Evolutionary conservation across 1,140 invertebrate species (phyloP).

Genomic region (Lasaia peninsularis): DNA sequence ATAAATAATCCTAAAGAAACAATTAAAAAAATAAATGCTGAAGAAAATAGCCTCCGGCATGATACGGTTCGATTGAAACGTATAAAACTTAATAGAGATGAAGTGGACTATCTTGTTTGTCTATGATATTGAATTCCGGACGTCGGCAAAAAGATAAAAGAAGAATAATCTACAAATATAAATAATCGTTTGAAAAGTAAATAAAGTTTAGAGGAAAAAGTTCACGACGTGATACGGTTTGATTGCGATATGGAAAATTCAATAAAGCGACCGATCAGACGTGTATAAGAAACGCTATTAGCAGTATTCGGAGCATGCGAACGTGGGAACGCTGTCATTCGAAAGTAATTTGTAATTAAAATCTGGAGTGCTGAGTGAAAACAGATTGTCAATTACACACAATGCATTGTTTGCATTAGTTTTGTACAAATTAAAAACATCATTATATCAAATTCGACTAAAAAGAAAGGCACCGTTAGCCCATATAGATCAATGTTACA

Average conservation of each 20-base stretch:
- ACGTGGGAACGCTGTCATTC: slow-evolving; percentile 57
- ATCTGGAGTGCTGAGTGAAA: slow-evolving; percentile 38
- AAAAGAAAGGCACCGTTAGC: too few species aligned
- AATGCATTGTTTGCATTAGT: slow-evolving; percentile 24
- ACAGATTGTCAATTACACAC: slow-evolving; percentile 44
- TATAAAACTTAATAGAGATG: slow-evolving; percentile 22
- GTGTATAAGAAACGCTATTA: slow-evolving; percentile 41
- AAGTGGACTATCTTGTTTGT: too few species aligned
- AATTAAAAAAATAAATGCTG: not conserved
- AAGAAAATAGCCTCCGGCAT: not conserved
- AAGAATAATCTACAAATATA: too few species aligned
- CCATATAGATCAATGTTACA: too few species aligned
- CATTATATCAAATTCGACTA: too few species aligned
- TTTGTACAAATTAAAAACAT: not conserved
- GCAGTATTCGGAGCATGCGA: slow-evolving; percentile 59
- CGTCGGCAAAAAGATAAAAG: too few species aligned
- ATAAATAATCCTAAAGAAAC: too few species aligned
- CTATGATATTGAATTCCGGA: too few species aligned
- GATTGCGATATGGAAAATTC: slow-evolving; percentile 12
- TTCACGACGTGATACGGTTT: not conserved
- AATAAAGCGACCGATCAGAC: slow-evolving; percentile 29
- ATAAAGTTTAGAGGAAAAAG: not conserved
- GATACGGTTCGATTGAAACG: not conserved
- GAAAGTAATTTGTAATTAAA: slow-evolving; percentile 45
- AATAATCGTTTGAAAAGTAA: too few species aligned